phyloP scores from a whole-genome alignment of 23 tunicate species.

The Corella eumyota region DNA sequence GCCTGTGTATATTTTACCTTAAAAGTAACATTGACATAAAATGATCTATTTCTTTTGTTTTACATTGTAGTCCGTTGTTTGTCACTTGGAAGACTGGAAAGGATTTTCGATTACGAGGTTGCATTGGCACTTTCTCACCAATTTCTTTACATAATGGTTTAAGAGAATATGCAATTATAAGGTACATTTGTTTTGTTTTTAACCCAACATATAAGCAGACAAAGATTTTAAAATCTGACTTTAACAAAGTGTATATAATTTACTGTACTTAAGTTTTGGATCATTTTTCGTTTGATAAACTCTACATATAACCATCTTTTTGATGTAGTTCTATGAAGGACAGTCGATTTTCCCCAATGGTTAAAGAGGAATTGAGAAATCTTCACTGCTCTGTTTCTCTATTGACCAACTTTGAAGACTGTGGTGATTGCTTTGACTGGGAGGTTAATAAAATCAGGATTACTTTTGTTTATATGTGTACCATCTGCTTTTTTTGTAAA shows the following conservation, averaged over 20 bases:
- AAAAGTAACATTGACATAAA: neutral
- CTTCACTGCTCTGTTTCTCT: conserved; percentile 79
- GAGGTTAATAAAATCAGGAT: conserved; percentile 16
- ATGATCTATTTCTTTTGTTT: neutral
- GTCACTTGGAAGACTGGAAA: conserved; percentile 88
- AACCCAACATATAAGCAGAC: too few species aligned
- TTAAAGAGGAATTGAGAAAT: conserved; percentile 35
- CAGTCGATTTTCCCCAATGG: conserved; percentile 68
- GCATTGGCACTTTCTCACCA: conserved; percentile 81
- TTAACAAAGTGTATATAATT: too few species aligned
- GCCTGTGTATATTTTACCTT: neutral
- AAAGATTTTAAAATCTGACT: too few species aligned
- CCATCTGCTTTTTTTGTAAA: too few species aligned
- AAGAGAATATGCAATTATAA: conserved; percentile 80
- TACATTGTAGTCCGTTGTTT: conserved; percentile 59
- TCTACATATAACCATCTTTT: neutral
- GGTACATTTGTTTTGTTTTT: conserved; percentile 31
- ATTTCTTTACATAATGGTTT: conserved; percentile 60
- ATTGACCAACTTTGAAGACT: conserved; percentile 61
- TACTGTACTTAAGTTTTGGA: too few species aligned
- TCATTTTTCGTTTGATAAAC: too few species aligned
- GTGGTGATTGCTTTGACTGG: conserved; percentile 77
- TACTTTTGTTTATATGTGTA: neutral
- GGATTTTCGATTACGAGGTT: conserved; percentile 64
- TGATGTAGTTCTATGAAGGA: conserved; percentile 66